Evolutionary conservation across 2,888 invertebrate genomes (phyloP), one percentile per base, ranked within the genome.

Genomic region (Xestobium rufovillosum): DNA sequence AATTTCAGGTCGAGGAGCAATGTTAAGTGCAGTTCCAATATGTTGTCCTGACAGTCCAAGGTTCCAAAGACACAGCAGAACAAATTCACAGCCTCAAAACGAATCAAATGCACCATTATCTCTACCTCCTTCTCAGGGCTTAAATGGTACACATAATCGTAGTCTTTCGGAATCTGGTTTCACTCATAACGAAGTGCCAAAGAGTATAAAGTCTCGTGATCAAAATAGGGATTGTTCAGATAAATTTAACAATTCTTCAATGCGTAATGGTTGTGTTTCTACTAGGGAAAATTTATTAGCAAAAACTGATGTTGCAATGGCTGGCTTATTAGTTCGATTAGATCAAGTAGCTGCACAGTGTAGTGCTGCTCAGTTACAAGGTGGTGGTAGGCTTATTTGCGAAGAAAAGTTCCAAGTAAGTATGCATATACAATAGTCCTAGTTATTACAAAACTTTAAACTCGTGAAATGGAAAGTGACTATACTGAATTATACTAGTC

Each of bases 341-440:
- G 82, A 83, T 51, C 80, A 78, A 50, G 77, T 79, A 11, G 80
- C 82, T 3, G 78, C 77, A 42, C 77, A 77, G 47, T 83, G 83
- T 52, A 74, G 76, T 4, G 77, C 76, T 9, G 83, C 83, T 14
- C 83, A 84, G 57, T 72, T 78, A 1, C 82, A 81, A 30, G 84
- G 84, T 1, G 83, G 84, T 1, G 83, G 83, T 0, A 73, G 76
- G 38, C 75, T 78, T 48, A 83, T 84, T 51, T 80, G 82, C 51
- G 84, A 85, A 58, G 74, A 78, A 26, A 82, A 83, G 59, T 86
- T 83, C 58, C 82, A 83, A 68, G 76, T 76, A 53, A 69, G 66
- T 51, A 27, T 9, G 15, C 36, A 41, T 26, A 34, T 38, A 31
- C 32, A 42, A 36, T n/a, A 19, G 23, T n/a, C n/a, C n/a, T n/a